Evolutionary conservation across 2,797 vertebrate genomes (phyloP).

Genomic region (Loriculus beryllinus): DNA sequence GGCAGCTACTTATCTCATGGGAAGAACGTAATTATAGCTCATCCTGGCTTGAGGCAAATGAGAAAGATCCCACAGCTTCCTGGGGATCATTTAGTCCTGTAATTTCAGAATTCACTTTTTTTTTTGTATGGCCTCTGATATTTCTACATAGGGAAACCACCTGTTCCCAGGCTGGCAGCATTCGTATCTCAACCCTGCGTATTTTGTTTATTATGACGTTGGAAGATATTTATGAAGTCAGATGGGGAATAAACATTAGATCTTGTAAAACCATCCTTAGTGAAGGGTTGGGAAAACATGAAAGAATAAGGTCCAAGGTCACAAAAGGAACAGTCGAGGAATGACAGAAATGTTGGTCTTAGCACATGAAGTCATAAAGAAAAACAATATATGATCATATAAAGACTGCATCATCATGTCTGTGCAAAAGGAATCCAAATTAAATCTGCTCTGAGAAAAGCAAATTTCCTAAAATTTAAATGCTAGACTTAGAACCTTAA

Average conservation of each 20-base stretch:
- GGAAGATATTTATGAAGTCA: background rate
- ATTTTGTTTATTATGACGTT: background rate
- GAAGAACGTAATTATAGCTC: background rate
- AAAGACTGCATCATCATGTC: background rate
- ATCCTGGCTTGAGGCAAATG: background rate
- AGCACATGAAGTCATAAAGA: background rate
- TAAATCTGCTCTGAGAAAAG: background rate
- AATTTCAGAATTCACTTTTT: background rate
- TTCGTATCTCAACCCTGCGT: background rate
- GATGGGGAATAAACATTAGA: background rate
- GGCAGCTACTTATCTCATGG: background rate
- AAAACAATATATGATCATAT: background rate
- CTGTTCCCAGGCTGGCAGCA: background rate
- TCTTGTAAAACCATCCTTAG: background rate
- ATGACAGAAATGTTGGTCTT: background rate
- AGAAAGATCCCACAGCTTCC: background rate
- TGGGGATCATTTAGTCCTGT: background rate
- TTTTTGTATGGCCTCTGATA: background rate
- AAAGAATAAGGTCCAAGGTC: background rate
- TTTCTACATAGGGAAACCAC: background rate
- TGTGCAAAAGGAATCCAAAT: background rate
- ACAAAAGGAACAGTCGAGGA: background rate
- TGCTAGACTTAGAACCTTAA: background rate
- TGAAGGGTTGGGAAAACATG: background rate
- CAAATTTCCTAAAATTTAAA: background rate